These are phyloP conservation scores for Drosophila buzzatii DNA, from an alignment of 2,888 invertebrate genomes.

Conservation along the genomic window DNA sequence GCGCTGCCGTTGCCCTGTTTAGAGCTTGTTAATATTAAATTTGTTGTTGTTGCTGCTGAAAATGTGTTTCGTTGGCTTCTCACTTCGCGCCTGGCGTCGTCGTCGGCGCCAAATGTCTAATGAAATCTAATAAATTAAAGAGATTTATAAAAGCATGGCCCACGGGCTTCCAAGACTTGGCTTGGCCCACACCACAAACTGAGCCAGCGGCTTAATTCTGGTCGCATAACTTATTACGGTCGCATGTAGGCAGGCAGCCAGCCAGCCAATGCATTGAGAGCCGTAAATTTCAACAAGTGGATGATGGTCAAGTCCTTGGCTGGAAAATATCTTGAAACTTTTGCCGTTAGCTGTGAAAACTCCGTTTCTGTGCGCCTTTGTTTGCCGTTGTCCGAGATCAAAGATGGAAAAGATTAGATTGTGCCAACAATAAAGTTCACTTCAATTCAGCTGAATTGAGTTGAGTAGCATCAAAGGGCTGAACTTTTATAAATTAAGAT, in stretches of 20 bases:
- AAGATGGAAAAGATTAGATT: constrained; percentile 56
- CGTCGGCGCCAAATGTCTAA: constrained; percentile 73
- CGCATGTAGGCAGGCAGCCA: constrained; percentile 15
- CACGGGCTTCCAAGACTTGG: constrained; percentile 31
- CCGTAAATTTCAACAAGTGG: constrained; percentile 69
- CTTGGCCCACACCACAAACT: neutral
- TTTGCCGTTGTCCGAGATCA: constrained; percentile 46
- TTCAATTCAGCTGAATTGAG: constrained; percentile 9
- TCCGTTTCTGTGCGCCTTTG: constrained; percentile 26
- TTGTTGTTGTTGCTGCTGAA: constrained; percentile 13
- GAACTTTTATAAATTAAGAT: constrained; percentile 7
- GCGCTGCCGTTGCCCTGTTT: constrained; percentile 54
- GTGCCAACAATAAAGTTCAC: constrained; percentile 30
- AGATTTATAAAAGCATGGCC: constrained; percentile 77
- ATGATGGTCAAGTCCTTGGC: neutral
- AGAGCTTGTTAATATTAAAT: constrained; percentile 75
- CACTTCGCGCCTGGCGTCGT: constrained; percentile 34
- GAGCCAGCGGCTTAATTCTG: constrained; percentile 50
- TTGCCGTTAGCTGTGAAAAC: constrained; percentile 65
- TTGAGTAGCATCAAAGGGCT: neutral
- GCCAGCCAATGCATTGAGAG: constrained; percentile 52
- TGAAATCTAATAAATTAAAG: constrained; percentile 81
- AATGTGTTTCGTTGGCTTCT: constrained; percentile 12
- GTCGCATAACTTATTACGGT: constrained; percentile 56
- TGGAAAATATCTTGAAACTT: constrained; percentile 40